Base-by-base conservation (phyloP, 2,797 vertebrate genomes). In the Geotrypetes seraphini region DNA sequence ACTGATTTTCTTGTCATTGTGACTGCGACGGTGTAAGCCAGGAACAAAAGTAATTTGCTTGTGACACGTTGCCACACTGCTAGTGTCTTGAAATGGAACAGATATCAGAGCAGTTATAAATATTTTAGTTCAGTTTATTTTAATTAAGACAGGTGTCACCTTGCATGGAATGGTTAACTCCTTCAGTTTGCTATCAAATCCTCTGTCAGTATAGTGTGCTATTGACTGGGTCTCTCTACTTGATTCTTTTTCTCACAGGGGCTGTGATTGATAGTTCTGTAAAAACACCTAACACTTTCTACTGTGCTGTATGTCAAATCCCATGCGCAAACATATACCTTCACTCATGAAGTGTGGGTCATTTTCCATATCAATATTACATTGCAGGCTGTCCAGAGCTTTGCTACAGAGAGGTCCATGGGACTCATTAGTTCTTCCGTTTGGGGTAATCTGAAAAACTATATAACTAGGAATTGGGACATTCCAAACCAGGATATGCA, bases 181-280 rank as follows among this genome's bases (percentile, higher is more conserved):
- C 74, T 73, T 83, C 78, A 79, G 72, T 72, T 67, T 76, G 52
- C 57, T 67, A 69, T 81, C 75, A 63, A 63, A 64, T 63, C 66
- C 79, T 59, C 69, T 79, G 75, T 68, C 73, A 84, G 83, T 81
- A 71, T 54, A 69, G 56, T 66, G 55, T 79, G 78, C 83, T 84
- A 76, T 85, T 85, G 85, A 78, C 66, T 69, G 28, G 46, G 50
- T 53, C 69, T 60, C 48, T 36, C 73, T 64, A 60, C 66, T 63
- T n/a, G n/a, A n/a, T n/a, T 33, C 46, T 31, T 56, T 63, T 13
- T 52, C 75, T 71, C 74, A 53, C 11, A 61, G 69, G n/a, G 74
- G 71, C 35, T 63, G 62, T 10, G 59, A 79, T 57, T 77, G 85
- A 87, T 78, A 84, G 66, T 61, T 71, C 64, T 28, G 69, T 74